Evolutionary conservation across 2,888 invertebrate species (phyloP).

Genomic region (Blastobasis lacticolella): DNA sequence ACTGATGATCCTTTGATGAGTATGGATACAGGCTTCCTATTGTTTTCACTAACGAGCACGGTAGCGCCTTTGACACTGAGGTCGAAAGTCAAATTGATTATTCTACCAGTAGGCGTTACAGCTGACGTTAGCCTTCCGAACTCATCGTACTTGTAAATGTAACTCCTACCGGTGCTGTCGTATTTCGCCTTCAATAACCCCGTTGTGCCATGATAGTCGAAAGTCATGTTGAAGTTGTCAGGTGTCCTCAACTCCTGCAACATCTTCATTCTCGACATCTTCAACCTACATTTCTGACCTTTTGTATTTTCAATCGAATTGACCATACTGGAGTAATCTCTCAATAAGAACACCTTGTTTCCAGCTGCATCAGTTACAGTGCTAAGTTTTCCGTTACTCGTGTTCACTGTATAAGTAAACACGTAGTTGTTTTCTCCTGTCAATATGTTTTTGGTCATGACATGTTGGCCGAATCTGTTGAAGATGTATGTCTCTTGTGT

Average conservation of each 20-base stretch:
- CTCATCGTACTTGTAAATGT: slow-evolving; percentile 95
- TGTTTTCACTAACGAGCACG: slow-evolving; percentile 88
- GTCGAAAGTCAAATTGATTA: slow-evolving; percentile 90
- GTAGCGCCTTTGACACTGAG: slow-evolving; percentile 93
- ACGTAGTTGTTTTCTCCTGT: slow-evolving; percentile 94
- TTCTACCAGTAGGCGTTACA: slow-evolving; percentile 96
- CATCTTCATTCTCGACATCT: slow-evolving; percentile 95
- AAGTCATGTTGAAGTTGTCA: slow-evolving; percentile 94
- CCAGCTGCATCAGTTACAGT: slow-evolving; percentile 95
- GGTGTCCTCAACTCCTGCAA: slow-evolving; percentile 92
- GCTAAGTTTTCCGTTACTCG: slow-evolving; percentile 94
- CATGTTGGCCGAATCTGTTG: slow-evolving; percentile 95
- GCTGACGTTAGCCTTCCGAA: slow-evolving; percentile 94
- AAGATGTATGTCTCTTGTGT: slow-evolving; percentile 96
- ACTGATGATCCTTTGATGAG: slow-evolving; percentile 91
- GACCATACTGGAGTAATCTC: slow-evolving; percentile 90
- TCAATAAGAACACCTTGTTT: slow-evolving; percentile 87
- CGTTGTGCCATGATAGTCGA: slow-evolving; percentile 93
- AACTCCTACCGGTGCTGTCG: slow-evolving; percentile 91
- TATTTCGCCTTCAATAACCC: slow-evolving; percentile 91
- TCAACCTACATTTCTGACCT: slow-evolving; percentile 90
- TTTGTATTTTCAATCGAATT: slow-evolving; percentile 96
- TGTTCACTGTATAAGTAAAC: slow-evolving; percentile 97
- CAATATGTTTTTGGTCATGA: slow-evolving; percentile 94
- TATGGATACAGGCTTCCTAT: slow-evolving; percentile 87